Percentiles rank a stretch among this genome's conserved stretches.
These are phyloP conservation scores for Steinernema carpocapsae DNA, from an alignment of 2,888 invertebrate genomes.

Conservation along the genomic window DNA sequence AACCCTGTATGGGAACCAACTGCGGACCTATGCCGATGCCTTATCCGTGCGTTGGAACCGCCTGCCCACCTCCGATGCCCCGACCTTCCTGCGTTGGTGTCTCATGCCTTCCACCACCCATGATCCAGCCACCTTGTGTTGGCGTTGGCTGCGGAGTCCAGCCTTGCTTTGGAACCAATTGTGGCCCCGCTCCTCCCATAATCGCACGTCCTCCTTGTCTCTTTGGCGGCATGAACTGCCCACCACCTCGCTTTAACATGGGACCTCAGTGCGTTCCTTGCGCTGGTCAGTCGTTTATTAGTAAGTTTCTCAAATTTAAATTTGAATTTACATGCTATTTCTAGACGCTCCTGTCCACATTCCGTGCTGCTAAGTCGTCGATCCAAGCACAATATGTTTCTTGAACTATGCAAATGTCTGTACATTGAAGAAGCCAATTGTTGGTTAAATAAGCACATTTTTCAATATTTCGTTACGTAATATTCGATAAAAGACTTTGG, in stretches of 20 bases:
- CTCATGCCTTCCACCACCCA: neutral
- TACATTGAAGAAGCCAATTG: conserved; percentile 6
- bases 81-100: neutral
- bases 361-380: neutral
- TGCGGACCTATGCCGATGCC: neutral
- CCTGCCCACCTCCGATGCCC: neutral
- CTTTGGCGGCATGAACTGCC: neutral
- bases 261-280: neutral
- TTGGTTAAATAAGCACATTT: neutral
- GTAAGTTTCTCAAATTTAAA: neutral
- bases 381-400: neutral
- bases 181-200: neutral
- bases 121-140: neutral
- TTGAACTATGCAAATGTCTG: conserved; percentile 7
- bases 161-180: neutral
- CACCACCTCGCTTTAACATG: neutral
- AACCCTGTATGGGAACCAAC: neutral
- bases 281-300: neutral
- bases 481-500: neutral
- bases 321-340: neutral
- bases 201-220: neutral
- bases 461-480: neutral
- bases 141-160: neutral
- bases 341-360: neutral
- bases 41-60: neutral